A percentile compares a stretch with the other conserved stretches of the same genome.
phyloP scores from a whole-genome alignment of 1,140 invertebrate species.

The Venturia canescens region DNA sequence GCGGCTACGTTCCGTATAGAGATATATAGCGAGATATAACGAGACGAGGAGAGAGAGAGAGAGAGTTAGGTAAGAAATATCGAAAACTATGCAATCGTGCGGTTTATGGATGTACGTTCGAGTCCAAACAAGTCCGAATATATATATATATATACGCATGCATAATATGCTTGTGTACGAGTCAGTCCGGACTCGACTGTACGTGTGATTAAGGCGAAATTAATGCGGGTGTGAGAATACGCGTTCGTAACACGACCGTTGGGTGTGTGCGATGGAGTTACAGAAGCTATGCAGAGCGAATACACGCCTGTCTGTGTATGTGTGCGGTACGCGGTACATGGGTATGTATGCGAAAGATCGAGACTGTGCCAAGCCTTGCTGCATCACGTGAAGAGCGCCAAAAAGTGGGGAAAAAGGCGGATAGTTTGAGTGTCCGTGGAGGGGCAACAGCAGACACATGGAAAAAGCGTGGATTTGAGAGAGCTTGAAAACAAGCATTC shows the following conservation, averaged over 20 bases:
- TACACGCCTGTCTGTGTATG: neutral
- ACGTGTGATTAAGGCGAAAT: neutral
- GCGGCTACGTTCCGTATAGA: too few species aligned
- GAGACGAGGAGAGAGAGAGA: constrained; percentile 1
- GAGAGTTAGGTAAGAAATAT: neutral
- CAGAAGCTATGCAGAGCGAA: neutral
- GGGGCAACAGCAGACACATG: neutral
- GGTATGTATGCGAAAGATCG: constrained; percentile 2
- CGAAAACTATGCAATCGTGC: too few species aligned
- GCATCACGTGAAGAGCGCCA: neutral
- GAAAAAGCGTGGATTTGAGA: neutral
- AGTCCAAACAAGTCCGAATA: neutral
- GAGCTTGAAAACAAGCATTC: neutral
- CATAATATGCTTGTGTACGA: neutral
- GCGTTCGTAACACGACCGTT: neutral
- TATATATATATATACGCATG: neutral
- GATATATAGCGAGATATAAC: too few species aligned
- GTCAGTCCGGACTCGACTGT: neutral
- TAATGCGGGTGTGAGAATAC: constrained; percentile 6
- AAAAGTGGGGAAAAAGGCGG: constrained; percentile 32
- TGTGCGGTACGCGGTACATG: neutral
- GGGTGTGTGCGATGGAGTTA: neutral
- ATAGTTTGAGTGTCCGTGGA: neutral
- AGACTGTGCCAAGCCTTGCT: constrained; percentile 16
- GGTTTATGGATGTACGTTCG: neutral